These are phyloP conservation scores for Mercenaria mercenaria DNA, from an alignment of 1,140 invertebrate species.

Conservation along the genomic window DNA sequence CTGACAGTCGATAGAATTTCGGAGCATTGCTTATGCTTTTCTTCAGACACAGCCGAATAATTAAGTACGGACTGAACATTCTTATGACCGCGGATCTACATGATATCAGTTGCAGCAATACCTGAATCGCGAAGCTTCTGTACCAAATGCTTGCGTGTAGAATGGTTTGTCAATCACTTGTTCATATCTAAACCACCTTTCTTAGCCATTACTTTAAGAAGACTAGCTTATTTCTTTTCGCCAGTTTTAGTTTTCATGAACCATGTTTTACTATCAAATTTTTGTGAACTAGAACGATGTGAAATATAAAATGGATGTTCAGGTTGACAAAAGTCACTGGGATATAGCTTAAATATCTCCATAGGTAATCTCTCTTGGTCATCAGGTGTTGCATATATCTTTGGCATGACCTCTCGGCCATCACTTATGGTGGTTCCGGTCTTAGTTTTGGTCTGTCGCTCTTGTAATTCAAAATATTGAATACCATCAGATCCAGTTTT, in stretches of 20 bases:
- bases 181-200: neutral
- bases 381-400: neutral
- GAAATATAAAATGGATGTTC: slow-evolving; percentile 46
- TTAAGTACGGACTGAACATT: slow-evolving; percentile 25
- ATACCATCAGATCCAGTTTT: slow-evolving; percentile 20
- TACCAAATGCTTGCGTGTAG: neutral
- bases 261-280: neutral
- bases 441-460: slow-evolving; percentile 56
- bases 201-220: slow-evolving; percentile 4
- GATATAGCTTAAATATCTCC: slow-evolving; percentile 36
- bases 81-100: slow-evolving; percentile 19
- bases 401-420: neutral
- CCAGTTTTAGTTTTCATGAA: slow-evolving; percentile 9
- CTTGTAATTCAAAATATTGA: slow-evolving; percentile 54
- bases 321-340: neutral
- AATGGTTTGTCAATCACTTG: slow-evolving; percentile 45
- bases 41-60: neutral
- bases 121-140: slow-evolving; percentile 15
- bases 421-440: slow-evolving; percentile 28
- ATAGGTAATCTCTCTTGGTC: slow-evolving; percentile 10
- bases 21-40: neutral
- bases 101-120: slow-evolving; percentile 29
- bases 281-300: neutral
- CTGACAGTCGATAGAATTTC: neutral
- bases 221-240: neutral